Conservation (phyloP, 2,113 vertebrate species). For the Aplodontia rufa region DNA sequence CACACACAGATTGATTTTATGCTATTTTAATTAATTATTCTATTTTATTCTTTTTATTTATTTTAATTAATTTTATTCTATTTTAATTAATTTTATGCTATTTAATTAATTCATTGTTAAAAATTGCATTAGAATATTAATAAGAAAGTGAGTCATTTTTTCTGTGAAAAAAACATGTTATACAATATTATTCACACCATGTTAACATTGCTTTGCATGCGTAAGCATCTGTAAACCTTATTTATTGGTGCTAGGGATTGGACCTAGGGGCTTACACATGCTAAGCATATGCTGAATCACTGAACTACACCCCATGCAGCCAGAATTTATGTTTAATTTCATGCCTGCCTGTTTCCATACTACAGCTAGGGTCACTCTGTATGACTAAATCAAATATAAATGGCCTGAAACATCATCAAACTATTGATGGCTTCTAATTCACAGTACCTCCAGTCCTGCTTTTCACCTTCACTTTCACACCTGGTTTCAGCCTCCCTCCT, state of each 20-base stretch:
- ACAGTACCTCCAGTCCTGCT: not conserved
- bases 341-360: not conserved
- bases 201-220: not conserved
- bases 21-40: too few species aligned
- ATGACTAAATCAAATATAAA: not conserved
- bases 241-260: not conserved
- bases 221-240: not conserved
- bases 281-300: not conserved
- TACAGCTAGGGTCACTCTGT: not conserved
- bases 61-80: not conserved
- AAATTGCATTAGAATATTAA: not conserved
- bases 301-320: not conserved
- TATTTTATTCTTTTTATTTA: too few species aligned
- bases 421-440: not conserved
- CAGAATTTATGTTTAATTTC: not conserved
- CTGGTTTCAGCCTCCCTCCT: not conserved
- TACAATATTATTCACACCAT: not conserved
- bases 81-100: not conserved
- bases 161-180: not conserved
- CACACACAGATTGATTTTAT: not conserved
- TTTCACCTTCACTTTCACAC: not conserved
- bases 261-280: not conserved
- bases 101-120: too few species aligned
- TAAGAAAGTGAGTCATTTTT: not conserved
- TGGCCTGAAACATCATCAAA: not conserved